phyloP scores from a whole-genome alignment of 2,888 invertebrate genomes.

The Drosophila leonis region DNA sequence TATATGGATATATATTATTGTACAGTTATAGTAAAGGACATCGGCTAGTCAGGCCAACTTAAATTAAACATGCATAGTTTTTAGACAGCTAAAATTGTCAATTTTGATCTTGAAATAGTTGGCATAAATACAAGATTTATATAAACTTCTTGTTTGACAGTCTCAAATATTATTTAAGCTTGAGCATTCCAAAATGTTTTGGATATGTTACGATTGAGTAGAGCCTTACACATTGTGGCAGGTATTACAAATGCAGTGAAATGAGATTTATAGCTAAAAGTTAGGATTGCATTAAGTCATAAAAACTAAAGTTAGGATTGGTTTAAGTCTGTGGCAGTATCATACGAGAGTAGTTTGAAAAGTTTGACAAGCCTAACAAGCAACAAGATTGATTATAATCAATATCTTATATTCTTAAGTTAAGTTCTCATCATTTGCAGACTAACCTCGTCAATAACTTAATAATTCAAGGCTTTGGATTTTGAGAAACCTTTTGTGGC shows the following conservation, averaged over 20 bases:
- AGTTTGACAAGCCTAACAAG: too few relatives aligned
- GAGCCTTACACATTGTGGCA: background rate
- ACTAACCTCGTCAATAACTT: background rate
- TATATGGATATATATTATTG: background rate
- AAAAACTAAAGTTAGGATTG: background rate
- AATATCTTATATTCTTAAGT: background rate
- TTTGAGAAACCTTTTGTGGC: slow-evolving; percentile 8
- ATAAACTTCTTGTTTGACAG: background rate
- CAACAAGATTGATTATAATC: background rate
- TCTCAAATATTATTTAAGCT: background rate
- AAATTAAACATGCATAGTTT: background rate
- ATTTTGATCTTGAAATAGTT: background rate
- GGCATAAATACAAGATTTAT: background rate
- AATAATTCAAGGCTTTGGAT: slow-evolving; percentile 22
- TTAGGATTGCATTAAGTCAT: background rate
- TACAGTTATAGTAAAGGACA: background rate
- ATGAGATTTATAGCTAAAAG: background rate
- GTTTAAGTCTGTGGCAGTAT: background rate
- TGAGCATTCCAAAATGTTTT: background rate
- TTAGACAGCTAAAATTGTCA: background rate
- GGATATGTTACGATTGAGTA: background rate
- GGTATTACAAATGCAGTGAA: background rate
- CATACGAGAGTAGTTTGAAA: background rate
- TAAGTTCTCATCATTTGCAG: background rate
- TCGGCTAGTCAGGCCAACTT: background rate